Percentiles rank a stretch among this genome's conserved stretches.
Conservation (phyloP, 2,888 invertebrate genomes). For the Pecten maximus region DNA sequence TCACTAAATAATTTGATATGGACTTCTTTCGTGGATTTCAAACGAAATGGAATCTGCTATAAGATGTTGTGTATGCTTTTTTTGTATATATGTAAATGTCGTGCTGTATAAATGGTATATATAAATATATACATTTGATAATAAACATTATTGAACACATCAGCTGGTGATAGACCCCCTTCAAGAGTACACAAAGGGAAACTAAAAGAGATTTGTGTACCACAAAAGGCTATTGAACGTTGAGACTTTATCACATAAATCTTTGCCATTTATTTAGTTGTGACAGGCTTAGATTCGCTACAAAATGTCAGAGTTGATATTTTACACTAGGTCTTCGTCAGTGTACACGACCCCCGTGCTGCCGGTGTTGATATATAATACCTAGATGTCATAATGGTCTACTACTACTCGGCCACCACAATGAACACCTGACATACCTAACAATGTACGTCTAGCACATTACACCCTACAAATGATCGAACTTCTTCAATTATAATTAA, state of each 20-base stretch:
- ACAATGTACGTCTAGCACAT: not conserved
- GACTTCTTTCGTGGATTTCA: too few relatives aligned
- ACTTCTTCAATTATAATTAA: constrained; percentile 30
- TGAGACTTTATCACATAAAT: not conserved
- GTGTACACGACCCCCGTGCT: not conserved
- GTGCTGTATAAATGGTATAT: too few relatives aligned
- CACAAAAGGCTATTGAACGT: not conserved
- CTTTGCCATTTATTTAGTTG: not conserved
- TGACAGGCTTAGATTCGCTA: constrained; percentile 6
- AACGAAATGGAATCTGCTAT: too few relatives aligned
- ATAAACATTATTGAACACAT: not conserved
- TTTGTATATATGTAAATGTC: too few relatives aligned
- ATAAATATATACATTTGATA: too few relatives aligned
- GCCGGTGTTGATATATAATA: not conserved
- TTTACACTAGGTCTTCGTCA: not conserved
- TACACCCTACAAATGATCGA: constrained; percentile 26
- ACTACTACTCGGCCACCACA: not conserved
- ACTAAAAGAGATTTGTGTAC: not conserved
- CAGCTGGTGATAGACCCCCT: not conserved
- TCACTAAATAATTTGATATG: too few relatives aligned
- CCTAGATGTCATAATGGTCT: constrained; percentile 2
- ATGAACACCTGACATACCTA: not conserved
- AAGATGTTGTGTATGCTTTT: too few relatives aligned
- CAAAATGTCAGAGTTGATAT: not conserved
- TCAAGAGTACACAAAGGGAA: not conserved